Evolutionary conservation across 1,140 invertebrate genomes (phyloP).

Genomic region (Alviniconcha marisindica): DNA sequence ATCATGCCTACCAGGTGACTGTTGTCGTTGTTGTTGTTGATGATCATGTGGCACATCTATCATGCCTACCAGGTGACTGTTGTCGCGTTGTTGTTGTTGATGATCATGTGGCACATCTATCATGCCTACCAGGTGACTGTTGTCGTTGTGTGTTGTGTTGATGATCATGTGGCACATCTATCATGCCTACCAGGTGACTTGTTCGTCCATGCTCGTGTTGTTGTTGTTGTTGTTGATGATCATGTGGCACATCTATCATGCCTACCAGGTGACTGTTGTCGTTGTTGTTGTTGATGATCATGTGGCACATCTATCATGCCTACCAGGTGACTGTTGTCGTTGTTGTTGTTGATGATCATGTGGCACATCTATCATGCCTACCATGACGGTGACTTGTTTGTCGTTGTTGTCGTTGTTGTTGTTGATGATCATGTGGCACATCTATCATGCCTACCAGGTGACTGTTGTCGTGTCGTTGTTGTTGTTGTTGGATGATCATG

Average conservation of each 20-base stretch:
- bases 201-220: too few relatives aligned
- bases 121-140: not conserved
- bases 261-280: too few relatives aligned
- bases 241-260: not conserved
- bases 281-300: too few relatives aligned
- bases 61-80: not conserved
- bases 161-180: constrained; percentile 64
- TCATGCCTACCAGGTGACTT: constrained; percentile 47
- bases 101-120: not conserved
- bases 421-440: too few relatives aligned
- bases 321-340: too few relatives aligned
- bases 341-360: not conserved
- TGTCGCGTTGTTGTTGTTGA: not conserved
- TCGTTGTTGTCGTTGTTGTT: too few relatives aligned
- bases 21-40: not conserved
- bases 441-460: too few relatives aligned
- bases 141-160: not conserved
- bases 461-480: too few relatives aligned
- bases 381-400: not conserved
- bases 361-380: not conserved
- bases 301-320: too few relatives aligned
- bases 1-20: too few relatives aligned
- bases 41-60: not conserved
- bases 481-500: too few relatives aligned
- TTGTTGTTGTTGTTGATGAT: too few relatives aligned